Conservation (phyloP, 2,888 invertebrate genomes). For the Torymus texanus region DNA sequence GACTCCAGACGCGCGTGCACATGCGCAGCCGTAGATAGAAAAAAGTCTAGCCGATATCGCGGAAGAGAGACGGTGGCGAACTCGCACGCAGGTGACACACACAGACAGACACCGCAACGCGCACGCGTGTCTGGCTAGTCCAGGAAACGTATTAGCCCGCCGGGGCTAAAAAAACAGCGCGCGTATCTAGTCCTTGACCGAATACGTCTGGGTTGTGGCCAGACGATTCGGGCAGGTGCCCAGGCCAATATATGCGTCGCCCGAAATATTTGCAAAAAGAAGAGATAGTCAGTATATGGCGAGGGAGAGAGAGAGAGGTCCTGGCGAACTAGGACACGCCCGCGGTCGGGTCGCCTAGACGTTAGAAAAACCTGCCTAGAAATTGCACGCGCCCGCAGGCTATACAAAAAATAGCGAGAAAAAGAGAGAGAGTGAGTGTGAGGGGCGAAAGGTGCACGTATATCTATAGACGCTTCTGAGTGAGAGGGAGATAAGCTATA, state of each 20-base stretch:
- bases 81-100: conserved; percentile 60
- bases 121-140: too few species aligned
- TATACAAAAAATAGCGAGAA: background rate
- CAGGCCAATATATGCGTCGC: conserved; percentile 15
- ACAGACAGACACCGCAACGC: conserved; percentile 61
- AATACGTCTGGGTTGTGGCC: conserved; percentile 33
- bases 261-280: conserved; percentile 13
- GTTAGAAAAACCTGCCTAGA: conserved; percentile 24
- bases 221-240: conserved; percentile 26
- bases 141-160: conserved; percentile 62
- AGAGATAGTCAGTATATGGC: background rate
- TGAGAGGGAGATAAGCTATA: conserved; percentile 10
- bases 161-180: conserved; percentile 54
- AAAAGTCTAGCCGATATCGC: conserved; percentile 37
- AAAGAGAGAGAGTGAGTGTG: background rate
- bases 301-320: too few species aligned
- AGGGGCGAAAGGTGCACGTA: conserved; percentile 7
- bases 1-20: background rate
- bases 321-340: conserved; percentile 27
- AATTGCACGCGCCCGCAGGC: conserved; percentile 10
- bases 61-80: background rate
- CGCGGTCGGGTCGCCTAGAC: conserved; percentile 23
- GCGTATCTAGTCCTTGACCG: conserved; percentile 64
- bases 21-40: background rate
- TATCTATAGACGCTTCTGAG: too few species aligned